Evolutionary conservation across 92 coral and sea anemone genomes (phyloP), one percentile per base, ranked within the genome.

Genomic region (Porites evermanni): DNA sequence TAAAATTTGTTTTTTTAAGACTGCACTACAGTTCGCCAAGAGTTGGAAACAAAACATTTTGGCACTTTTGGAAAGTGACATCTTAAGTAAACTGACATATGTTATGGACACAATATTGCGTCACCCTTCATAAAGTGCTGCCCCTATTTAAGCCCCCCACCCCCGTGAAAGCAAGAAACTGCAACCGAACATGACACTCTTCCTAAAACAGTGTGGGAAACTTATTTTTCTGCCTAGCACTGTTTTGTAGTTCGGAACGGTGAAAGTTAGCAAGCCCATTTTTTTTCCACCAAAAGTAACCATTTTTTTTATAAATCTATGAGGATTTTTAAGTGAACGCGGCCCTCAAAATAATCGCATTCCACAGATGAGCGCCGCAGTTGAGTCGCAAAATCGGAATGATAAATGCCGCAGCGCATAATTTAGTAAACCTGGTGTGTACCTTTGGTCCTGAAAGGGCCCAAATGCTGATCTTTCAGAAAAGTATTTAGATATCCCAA

Each of bases 211-310:
- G 72, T 67, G 72, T 67, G 26, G 72, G 72, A 67, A 67, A 67
- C 72, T 67, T 67, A n/a, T 67, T 67, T 67, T 67, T 67, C 16
- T 67, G 72, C 72, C 32, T 67, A 67, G 72, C 72, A n/a, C 72
- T 67, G 72, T 67, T 67, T 67, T 67, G 72, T 67, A 67, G 72
- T 67, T 67, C 18, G 72, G 72, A 67, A 67, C 72, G 72, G 72
- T 50, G 44, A 12, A 67, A 67, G 72, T 67, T 67, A 67, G 72
- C 72, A 67, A 67, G 72, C 72, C 72, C 32, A 67, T 67, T 67
- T 67, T 67, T 67, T 67, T 67, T 24, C 72, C 26, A 2, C 72
- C 16, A 67, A 67, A 67, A 12, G 72, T 4, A 67, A 67, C 72
- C 72, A 67, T 12, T 67, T 67, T 67, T 67, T 67, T 67, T 24